Evolutionary conservation across 2,888 invertebrate genomes (phyloP).

Genomic region (Hypena proboscidalis): DNA sequence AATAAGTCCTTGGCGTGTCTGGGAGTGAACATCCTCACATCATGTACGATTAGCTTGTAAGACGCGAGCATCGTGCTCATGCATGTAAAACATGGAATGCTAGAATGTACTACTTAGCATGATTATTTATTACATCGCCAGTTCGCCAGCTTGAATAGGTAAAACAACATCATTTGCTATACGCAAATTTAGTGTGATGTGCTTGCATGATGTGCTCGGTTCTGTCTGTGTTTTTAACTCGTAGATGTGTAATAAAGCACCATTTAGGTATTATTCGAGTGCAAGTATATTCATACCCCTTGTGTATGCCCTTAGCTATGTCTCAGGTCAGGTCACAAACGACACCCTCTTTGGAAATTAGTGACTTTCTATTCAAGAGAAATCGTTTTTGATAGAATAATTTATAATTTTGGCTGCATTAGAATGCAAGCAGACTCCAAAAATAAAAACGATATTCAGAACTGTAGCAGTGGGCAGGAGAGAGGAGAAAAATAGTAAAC

Average conservation of each 20-base stretch:
- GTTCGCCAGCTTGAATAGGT: constrained; percentile 16
- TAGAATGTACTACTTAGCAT: constrained; percentile 14
- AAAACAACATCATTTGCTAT: constrained; percentile 10
- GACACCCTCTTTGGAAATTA: no score
- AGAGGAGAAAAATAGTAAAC: constrained; percentile 51
- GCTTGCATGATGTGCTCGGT: no score
- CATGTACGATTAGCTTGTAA: constrained; percentile 34
- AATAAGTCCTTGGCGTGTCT: constrained; percentile 34
- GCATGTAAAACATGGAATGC: constrained; percentile 34
- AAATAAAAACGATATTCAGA: constrained; percentile 2
- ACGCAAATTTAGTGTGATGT: no score
- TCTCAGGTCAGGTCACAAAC: no score
- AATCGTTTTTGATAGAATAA: no score
- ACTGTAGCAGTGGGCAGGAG: constrained; percentile 15
- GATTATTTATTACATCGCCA: constrained; percentile 27
- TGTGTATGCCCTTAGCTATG: no score
- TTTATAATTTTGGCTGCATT: no score
- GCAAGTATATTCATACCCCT: no score
- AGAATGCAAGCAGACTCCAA: no score
- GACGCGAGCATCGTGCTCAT: constrained; percentile 37
- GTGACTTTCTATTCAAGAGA: no score
- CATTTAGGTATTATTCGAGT: no score
- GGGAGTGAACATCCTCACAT: constrained; percentile 33
- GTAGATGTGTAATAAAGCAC: neutral
- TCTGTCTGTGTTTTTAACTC: no score